Evolutionary conservation across 1,140 invertebrate genomes (phyloP).

Genomic region (Euura saliciscinereae): DNA sequence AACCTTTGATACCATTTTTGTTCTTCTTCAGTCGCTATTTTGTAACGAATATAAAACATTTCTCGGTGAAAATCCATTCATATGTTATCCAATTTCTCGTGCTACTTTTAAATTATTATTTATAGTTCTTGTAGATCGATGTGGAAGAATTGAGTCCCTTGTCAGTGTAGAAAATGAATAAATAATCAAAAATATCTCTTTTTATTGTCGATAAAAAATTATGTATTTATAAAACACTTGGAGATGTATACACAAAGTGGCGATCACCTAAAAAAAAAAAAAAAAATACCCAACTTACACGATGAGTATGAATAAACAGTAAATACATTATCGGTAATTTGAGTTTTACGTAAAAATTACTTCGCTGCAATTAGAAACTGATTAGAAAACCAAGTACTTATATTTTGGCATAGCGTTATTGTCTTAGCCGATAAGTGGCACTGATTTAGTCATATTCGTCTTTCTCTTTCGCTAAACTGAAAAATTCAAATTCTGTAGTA

Average conservation of each 20-base stretch:
- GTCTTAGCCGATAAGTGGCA: neutral
- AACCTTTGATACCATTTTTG: too few species aligned
- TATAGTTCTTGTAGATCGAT: too few species aligned
- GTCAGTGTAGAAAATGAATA: neutral
- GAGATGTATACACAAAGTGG: neutral
- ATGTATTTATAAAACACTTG: neutral
- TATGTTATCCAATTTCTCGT: too few species aligned
- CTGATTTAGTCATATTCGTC: neutral
- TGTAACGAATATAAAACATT: too few species aligned
- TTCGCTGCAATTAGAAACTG: neutral
- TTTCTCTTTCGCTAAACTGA: too few species aligned
- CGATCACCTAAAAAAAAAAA: neutral
- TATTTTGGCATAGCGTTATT: neutral
- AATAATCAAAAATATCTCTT: slow-evolving; percentile 1
- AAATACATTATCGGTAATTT: neutral
- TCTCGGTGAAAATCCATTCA: too few species aligned
- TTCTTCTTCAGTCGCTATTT: too few species aligned
- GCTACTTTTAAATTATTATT: too few species aligned
- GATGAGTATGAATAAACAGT: neutral
- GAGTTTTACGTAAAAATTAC: neutral
- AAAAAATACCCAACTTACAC: neutral
- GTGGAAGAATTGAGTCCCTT: too few species aligned
- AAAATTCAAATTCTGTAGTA: neutral
- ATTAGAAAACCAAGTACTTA: neutral
- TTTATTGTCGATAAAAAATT: slow-evolving; percentile 2